Percentiles rank a stretch among this genome's conserved stretches.
phyloP scores from a whole-genome alignment of 2,797 vertebrate species.

The Chaunax sp. region DNA sequence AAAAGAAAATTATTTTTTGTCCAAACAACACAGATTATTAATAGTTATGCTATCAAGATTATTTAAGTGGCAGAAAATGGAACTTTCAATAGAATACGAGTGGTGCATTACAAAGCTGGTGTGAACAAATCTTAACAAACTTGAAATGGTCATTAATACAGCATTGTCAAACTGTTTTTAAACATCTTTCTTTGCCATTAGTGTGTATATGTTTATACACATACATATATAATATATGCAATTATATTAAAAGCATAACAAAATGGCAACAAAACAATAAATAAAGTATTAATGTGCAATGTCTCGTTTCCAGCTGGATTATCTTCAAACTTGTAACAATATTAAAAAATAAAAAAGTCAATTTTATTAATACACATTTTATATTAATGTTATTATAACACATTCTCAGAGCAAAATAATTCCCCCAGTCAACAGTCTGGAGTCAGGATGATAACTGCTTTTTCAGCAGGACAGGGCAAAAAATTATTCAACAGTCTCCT shows the following conservation, averaged over 20 bases:
- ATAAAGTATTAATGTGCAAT: slow-evolving; percentile 85
- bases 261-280: slow-evolving; percentile 84
- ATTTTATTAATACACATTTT: slow-evolving; percentile 74
- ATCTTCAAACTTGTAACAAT: slow-evolving; percentile 71
- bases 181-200: slow-evolving; percentile 68
- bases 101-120: slow-evolving; percentile 78
- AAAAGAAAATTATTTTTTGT: slow-evolving; percentile 69
- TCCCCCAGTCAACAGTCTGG: slow-evolving; percentile 79
- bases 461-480: slow-evolving; percentile 70
- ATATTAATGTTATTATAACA: slow-evolving; percentile 80
- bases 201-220: slow-evolving; percentile 65
- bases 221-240: slow-evolving; percentile 75
- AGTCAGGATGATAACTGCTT: slow-evolving; percentile 80
- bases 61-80: slow-evolving; percentile 70
- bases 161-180: slow-evolving; percentile 64
- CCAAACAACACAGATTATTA: slow-evolving; percentile 80
- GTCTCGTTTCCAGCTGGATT: slow-evolving; percentile 80
- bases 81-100: slow-evolving; percentile 72
- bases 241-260: slow-evolving; percentile 81
- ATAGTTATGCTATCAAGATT: slow-evolving; percentile 81
- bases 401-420: slow-evolving; percentile 83
- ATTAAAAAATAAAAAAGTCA: slow-evolving; percentile 54
- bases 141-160: slow-evolving; percentile 78
- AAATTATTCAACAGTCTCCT: slow-evolving; percentile 43
- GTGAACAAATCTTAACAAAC: slow-evolving; percentile 77